Percentiles rank a stretch among this genome's conserved stretches.
phyloP scores from a whole-genome alignment of 2,113 vertebrate species.

The Ploceus nigricollis region DNA sequence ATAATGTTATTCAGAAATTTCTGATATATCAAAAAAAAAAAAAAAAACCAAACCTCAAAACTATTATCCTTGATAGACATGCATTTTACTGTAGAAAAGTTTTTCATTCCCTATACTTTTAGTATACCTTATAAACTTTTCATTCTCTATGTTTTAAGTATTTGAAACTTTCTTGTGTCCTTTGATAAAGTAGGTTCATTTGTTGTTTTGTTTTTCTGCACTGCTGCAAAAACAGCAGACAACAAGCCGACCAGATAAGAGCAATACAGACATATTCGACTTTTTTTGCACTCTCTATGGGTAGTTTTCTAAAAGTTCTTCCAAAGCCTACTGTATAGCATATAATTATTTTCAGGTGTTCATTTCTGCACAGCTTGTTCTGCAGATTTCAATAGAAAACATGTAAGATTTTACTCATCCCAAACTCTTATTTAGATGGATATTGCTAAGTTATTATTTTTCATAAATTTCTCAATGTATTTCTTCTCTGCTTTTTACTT shows the following conservation, averaged over 20 bases:
- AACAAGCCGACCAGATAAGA: neutral
- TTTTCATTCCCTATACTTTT: neutral
- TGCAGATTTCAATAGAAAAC: neutral
- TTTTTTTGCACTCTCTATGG: neutral
- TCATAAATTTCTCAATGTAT: neutral
- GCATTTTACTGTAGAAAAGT: neutral
- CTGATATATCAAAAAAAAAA: neutral
- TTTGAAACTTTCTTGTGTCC: neutral
- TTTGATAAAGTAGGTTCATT: neutral
- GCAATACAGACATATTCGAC: neutral
- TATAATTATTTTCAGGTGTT: neutral
- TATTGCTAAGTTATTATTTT: neutral
- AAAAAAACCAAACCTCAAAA: neutral
- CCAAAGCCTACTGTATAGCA: neutral
- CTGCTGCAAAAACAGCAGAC: neutral
- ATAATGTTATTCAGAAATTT: neutral
- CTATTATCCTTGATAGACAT: neutral
- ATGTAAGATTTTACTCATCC: neutral
- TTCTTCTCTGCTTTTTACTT: neutral
- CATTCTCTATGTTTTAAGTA: neutral
- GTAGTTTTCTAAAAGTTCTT: neutral
- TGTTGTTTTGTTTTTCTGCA: neutral
- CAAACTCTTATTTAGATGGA: neutral
- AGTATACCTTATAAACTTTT: neutral
- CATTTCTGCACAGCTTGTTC: neutral